These are phyloP conservation scores for Hipposideros armiger DNA, from an alignment of 2,113 vertebrate genomes.

Conservation along the genomic window DNA sequence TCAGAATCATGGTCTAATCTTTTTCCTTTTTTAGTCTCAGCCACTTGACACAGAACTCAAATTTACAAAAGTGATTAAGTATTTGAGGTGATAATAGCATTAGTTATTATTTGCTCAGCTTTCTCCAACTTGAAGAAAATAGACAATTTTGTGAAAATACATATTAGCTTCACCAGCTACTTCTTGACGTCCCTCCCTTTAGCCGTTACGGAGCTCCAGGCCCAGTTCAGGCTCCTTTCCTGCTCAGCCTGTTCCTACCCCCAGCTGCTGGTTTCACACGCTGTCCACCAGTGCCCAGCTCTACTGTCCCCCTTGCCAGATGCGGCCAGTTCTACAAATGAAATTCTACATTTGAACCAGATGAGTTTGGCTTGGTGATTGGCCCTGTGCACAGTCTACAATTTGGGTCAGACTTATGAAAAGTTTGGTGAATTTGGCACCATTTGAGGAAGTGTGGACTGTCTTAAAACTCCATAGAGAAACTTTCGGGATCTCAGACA, in stretches of 20 bases:
- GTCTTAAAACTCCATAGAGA: conserved; percentile 74
- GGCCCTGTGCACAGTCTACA: conserved; percentile 58
- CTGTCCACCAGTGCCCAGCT: background rate
- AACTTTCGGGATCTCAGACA: conserved; percentile 76
- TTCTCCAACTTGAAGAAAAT: conserved; percentile 49
- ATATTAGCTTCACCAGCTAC: background rate
- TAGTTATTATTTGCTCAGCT: background rate
- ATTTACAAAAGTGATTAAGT: background rate
- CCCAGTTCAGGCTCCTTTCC: background rate
- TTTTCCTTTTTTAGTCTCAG: background rate
- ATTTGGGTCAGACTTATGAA: conserved; percentile 76
- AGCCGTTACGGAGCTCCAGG: background rate
- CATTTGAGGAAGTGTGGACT: conserved; percentile 71
- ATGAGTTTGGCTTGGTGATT: conserved; percentile 71
- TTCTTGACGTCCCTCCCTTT: background rate
- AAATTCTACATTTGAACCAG: conserved; percentile 73
- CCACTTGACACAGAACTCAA: conserved; percentile 31
- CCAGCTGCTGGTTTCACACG: background rate
- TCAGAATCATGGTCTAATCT: background rate
- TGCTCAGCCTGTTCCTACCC: background rate
- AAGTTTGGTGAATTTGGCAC: conserved; percentile 81
- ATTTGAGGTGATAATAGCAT: background rate
- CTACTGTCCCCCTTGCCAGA: conserved; percentile 8
- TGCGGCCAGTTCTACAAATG: conserved; percentile 58
- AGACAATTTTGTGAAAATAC: background rate